phyloP scores from a whole-genome alignment of 2,113 vertebrate genomes.

The Ibidorhyncha struthersii region DNA sequence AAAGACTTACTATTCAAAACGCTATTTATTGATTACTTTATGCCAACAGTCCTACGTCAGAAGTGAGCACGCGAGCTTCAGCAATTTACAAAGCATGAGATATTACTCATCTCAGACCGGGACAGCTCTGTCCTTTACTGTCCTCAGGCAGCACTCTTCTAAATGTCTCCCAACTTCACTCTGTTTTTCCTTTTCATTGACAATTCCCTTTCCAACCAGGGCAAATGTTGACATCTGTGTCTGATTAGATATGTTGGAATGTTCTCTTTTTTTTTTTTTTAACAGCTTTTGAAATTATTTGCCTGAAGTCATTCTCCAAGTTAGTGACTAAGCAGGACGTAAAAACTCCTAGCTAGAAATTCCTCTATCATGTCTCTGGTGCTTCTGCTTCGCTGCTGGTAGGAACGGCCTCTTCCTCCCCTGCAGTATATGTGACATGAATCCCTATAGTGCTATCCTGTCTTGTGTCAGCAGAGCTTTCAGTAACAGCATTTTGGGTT shows the following conservation, averaged over 20 bases:
- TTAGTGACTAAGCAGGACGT: background rate
- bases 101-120: background rate
- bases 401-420: background rate
- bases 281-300: background rate
- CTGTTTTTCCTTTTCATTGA: background rate
- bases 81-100: background rate
- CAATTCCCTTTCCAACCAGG: background rate
- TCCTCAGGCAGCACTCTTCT: background rate
- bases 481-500: background rate
- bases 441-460: background rate
- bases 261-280: background rate
- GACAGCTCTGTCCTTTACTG: background rate
- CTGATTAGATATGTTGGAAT: background rate
- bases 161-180: background rate
- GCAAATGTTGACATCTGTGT: background rate
- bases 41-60: background rate
- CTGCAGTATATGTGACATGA: background rate
- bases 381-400: background rate
- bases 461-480: background rate
- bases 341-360: background rate
- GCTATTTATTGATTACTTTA: conserved; percentile 17
- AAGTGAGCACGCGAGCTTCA: background rate
- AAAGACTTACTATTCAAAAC: background rate
- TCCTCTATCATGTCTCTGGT: background rate
- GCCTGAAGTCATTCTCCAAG: background rate